phyloP scores from a whole-genome alignment of 2,797 vertebrate genomes.

The Hippopotamyrus pictus region DNA sequence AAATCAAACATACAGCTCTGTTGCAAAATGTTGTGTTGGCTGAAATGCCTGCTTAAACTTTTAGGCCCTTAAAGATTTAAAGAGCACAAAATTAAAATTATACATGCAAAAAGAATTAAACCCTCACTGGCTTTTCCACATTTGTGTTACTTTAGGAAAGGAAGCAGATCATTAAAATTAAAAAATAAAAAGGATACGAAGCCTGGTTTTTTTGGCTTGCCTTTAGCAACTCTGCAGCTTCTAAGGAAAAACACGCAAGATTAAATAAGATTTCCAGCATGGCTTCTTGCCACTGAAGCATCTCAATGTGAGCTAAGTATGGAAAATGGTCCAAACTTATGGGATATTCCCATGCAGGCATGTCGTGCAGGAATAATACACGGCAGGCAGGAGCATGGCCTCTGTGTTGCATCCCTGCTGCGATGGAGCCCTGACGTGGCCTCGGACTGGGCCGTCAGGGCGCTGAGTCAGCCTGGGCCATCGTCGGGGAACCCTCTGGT shows the following conservation, averaged over 20 bases:
- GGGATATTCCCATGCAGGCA: not conserved
- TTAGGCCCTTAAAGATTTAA: conserved; percentile 54
- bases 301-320: not conserved
- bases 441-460: not conserved
- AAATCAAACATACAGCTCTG: not conserved
- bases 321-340: not conserved
- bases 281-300: conserved; percentile 48
- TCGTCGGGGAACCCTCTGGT: conserved; percentile 42
- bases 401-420: not conserved
- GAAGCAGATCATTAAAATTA: conserved; percentile 71
- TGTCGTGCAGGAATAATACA: not conserved
- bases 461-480: conserved; percentile 40
- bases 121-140: conserved; percentile 55
- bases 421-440: not conserved
- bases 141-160: conserved; percentile 66
- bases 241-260: conserved; percentile 60
- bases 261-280: conserved; percentile 48
- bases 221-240: conserved; percentile 60
- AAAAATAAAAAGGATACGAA: conserved; percentile 64
- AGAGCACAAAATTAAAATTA: conserved; percentile 68
- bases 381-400: not conserved
- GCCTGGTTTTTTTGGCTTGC: conserved; percentile 56
- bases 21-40: conserved; percentile 43
- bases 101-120: conserved; percentile 63
- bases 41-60: conserved; percentile 48